A percentile compares a stretch with the other conserved stretches of the same genome.
These are phyloP conservation scores for Drosophila neotestacea DNA, from an alignment of 2,888 invertebrate species.

Conservation along the genomic window DNA sequence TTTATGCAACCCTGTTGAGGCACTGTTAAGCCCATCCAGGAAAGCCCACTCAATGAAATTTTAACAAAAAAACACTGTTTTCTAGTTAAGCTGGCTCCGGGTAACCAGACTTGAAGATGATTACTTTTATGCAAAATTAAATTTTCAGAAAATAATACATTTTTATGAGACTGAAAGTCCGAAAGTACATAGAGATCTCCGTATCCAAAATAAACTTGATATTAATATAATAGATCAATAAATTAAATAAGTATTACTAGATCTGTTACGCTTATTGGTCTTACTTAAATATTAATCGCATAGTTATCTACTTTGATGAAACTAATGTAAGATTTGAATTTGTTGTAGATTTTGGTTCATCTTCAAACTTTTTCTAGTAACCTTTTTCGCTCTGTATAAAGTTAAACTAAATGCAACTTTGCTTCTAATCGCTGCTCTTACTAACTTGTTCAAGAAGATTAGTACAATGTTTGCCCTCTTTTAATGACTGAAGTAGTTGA, in stretches of 20 bases:
- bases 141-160: background rate
- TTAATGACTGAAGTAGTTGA: constrained; percentile 7
- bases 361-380: background rate
- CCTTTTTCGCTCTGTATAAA: background rate
- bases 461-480: constrained; percentile 2
- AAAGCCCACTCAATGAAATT: constrained; percentile 22
- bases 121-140: background rate
- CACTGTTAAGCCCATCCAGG: constrained; percentile 12
- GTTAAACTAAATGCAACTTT: constrained; percentile 15
- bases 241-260: no score
- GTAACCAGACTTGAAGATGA: constrained; percentile 28
- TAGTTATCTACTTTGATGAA: no score
- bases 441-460: constrained; percentile 22
- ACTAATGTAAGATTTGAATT: no score
- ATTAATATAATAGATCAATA: no score
- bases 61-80: constrained; percentile 29
- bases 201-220: no score
- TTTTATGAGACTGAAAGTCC: no score
- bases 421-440: background rate
- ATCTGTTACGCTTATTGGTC: no score
- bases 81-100: constrained; percentile 34
- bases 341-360: background rate
- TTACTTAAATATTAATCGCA: no score
- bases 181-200: no score
- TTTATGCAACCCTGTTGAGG: constrained; percentile 52